Base-by-base conservation (phyloP, 2,797 vertebrate species). In the Momotus momota region DNA sequence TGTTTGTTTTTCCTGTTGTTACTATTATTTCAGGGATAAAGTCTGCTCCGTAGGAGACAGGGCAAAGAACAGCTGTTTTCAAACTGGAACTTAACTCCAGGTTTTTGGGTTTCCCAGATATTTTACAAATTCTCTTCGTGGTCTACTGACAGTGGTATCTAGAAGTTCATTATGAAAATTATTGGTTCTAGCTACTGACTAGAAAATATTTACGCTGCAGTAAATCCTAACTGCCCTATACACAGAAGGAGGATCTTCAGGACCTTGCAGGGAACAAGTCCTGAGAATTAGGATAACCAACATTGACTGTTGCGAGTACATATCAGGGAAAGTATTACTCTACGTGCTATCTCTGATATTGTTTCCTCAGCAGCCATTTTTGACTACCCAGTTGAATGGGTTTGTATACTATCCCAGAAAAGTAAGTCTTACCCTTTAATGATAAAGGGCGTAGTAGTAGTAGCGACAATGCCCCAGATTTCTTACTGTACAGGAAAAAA, bases 271-370 rank as follows among this genome's bases (percentile, higher is more conserved):
- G 43, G 89, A 79, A 51, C 12, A 51, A 72, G 14, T 43, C 33
- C 23, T 62, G 35, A 43, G 40, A 40, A 14, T 48, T n/a, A 66
- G 6, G 57, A 22, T 51, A 87, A 65, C 10, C 52, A 61, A 31
- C 27, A 64, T 11, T 73, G 51, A 35, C 48, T 48, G 29, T n/a
- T 77, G 21, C 27, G 15, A 73, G 31, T 14, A 4, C 21, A 43
- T 62, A 66, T 19, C 23, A 45, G 35, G 38, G 73, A 35, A 73
- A 80, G 14, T 40, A 46, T 58, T 64, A 16, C 2, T 58, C 9
- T 43, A 0, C 0, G 0, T n/a, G 25, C 38, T 60, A 9, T 12
- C 33, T 74, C 33, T 81, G 40, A 54, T 35, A 43, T 8, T 57
- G 27, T 41, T 95, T 61, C 48, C 10, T 67, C 51, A 73, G 60